phyloP scores from a whole-genome alignment of 2,888 invertebrate species.

The Panopea generosa region DNA sequence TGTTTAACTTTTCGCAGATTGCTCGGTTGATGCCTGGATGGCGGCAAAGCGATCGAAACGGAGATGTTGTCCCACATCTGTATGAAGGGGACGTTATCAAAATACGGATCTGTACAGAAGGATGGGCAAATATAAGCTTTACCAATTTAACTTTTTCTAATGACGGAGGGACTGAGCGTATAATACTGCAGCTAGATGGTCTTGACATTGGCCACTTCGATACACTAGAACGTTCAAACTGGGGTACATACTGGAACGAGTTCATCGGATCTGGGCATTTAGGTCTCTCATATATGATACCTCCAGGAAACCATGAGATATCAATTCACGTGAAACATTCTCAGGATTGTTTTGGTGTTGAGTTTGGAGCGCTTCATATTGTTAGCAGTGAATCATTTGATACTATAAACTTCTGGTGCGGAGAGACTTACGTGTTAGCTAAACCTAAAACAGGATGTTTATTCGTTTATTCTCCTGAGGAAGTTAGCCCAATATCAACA shows the following conservation, averaged over 20 bases:
- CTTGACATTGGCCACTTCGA: conserved; percentile 37
- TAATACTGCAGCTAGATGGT: conserved; percentile 61
- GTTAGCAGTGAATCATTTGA: conserved; percentile 23
- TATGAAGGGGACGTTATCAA: conserved; percentile 42
- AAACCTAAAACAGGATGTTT: not conserved
- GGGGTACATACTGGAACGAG: conserved; percentile 49
- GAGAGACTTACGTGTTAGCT: conserved; percentile 13
- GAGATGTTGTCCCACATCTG: conserved; percentile 56
- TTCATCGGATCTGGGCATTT: conserved; percentile 32
- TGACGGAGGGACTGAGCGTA: conserved; percentile 63
- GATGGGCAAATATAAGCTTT: conserved; percentile 43
- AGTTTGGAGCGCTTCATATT: conserved; percentile 40
- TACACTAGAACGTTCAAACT: conserved; percentile 41
- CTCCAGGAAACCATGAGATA: conserved; percentile 42
- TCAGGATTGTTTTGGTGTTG: conserved; percentile 53
- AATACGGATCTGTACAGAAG: conserved; percentile 26
- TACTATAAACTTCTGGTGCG: conserved; percentile 33
- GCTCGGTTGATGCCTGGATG: conserved; percentile 22
- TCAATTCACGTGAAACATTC: conserved; percentile 28
- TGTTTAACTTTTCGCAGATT: conserved; percentile 37
- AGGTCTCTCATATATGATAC: conserved; percentile 31
- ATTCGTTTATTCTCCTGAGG: conserved; percentile 8
- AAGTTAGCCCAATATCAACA: not conserved
- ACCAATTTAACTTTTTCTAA: conserved; percentile 66
- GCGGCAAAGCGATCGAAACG: no score